Conservation (phyloP, 2,797 vertebrate species). For the Spizella passerina region DNA sequence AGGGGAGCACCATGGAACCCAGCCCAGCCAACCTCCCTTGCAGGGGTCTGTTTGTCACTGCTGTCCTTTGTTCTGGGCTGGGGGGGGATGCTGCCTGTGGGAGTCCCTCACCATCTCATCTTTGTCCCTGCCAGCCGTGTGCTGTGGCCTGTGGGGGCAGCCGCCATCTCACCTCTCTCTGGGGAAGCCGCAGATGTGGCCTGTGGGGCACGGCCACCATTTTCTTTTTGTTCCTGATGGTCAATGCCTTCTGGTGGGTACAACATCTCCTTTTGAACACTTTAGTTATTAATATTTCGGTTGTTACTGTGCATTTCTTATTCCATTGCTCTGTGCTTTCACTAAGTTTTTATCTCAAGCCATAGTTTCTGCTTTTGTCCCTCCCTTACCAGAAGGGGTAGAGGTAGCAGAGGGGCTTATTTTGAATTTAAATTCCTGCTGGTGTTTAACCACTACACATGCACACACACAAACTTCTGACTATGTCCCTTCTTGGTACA, state of each 20-base stretch:
- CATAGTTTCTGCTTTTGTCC: background rate
- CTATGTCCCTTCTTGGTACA: background rate
- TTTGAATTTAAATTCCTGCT: background rate
- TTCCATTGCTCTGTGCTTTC: background rate
- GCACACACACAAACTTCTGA: background rate
- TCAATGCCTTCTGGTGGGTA: background rate
- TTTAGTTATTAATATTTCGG: rapidly evolving
- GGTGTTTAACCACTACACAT: background rate
- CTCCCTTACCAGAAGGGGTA: background rate
- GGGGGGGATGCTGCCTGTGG: rapidly evolving
- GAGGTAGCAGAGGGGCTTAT: background rate
- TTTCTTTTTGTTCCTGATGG: background rate
- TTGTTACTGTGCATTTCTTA: background rate
- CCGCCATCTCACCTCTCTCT: rapidly evolving
- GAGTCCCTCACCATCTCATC: background rate
- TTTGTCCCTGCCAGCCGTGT: rapidly evolving
- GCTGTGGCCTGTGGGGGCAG: background rate
- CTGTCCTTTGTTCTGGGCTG: background rate
- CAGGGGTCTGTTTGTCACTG: background rate
- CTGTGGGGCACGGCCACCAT: rapidly evolving
- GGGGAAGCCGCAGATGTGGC: rapidly evolving
- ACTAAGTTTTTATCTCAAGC: background rate
- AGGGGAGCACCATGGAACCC: rapidly evolving
- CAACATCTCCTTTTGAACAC: background rate
- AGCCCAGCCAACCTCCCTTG: rapidly evolving